A percentile compares a stretch with the other conserved stretches of the same genome.
These are phyloP conservation scores for Ceriagrion tenellum DNA, from an alignment of 2,888 invertebrate genomes.

Conservation along the genomic window DNA sequence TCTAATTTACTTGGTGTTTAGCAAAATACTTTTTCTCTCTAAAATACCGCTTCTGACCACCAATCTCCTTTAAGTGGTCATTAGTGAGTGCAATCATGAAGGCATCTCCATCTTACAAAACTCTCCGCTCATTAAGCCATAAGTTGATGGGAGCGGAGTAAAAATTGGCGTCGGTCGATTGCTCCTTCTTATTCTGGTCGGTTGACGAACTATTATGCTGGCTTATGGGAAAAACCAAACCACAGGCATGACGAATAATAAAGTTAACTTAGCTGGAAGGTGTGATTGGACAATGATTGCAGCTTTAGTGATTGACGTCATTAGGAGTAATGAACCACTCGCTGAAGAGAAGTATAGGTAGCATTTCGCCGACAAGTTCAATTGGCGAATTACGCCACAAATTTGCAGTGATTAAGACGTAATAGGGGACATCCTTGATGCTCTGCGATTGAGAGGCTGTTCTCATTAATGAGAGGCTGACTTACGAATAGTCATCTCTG, in stretches of 20 bases:
- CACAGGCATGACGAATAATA: constrained; percentile 28
- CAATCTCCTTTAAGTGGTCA: constrained; percentile 41
- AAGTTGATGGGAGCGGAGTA: background rate
- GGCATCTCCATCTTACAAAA: constrained; percentile 19
- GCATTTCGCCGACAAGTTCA: background rate
- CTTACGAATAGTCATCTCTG: background rate
- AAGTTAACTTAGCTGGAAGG: background rate
- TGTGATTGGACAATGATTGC: background rate
- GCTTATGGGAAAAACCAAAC: background rate
- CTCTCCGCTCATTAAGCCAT: constrained; percentile 39
- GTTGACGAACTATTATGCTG: background rate
- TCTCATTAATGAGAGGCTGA: background rate
- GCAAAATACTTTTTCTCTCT: background rate
- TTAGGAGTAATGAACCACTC: background rate
- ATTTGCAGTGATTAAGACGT: background rate
- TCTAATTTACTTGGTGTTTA: constrained; percentile 40
- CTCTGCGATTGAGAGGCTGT: background rate
- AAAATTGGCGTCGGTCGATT: constrained; percentile 24
- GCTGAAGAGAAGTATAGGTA: background rate
- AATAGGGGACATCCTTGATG: background rate
- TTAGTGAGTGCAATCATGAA: constrained; percentile 38
- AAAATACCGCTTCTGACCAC: constrained; percentile 19
- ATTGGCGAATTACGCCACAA: background rate
- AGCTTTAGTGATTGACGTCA: background rate
- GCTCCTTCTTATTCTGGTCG: constrained; percentile 20